phyloP scores from a whole-genome alignment of 2,113 vertebrate genomes.

The Neodon shergylaensis region DNA sequence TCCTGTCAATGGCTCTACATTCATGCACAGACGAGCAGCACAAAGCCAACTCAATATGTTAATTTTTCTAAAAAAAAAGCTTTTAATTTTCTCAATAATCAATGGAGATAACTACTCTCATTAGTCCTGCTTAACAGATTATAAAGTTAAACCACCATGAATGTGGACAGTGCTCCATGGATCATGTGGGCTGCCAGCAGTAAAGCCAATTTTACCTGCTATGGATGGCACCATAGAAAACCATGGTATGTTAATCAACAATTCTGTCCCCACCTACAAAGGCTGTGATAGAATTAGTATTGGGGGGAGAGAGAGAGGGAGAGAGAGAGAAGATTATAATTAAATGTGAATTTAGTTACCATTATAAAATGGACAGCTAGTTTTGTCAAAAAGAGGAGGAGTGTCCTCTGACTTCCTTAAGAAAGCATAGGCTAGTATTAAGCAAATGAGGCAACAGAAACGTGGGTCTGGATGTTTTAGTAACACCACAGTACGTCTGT shows the following conservation, averaged over 20 bases:
- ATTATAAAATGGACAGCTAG: not conserved
- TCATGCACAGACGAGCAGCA: not conserved
- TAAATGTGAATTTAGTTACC: not conserved
- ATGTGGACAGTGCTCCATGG: not conserved
- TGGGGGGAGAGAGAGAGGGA: no score
- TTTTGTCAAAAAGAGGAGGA: not conserved
- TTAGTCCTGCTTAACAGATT: not conserved
- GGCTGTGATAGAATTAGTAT: no score
- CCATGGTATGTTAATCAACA: no score
- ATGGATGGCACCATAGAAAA: no score
- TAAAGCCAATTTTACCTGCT: not conserved
- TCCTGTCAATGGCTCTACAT: not conserved
- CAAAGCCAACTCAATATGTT: not conserved
- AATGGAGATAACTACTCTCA: not conserved
- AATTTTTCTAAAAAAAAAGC: not conserved
- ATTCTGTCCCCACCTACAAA: no score
- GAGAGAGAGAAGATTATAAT: not conserved
- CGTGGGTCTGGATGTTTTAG: no score
- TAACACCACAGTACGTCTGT: no score
- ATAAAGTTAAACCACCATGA: not conserved
- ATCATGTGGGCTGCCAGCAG: fast-evolving
- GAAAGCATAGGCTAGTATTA: not conserved
- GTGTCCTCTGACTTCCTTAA: not conserved
- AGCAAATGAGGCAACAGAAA: fast-evolving
- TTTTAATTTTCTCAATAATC: not conserved